Base-by-base conservation (phyloP, 2,113 vertebrate genomes). In the Gadus macrocephalus region DNA sequence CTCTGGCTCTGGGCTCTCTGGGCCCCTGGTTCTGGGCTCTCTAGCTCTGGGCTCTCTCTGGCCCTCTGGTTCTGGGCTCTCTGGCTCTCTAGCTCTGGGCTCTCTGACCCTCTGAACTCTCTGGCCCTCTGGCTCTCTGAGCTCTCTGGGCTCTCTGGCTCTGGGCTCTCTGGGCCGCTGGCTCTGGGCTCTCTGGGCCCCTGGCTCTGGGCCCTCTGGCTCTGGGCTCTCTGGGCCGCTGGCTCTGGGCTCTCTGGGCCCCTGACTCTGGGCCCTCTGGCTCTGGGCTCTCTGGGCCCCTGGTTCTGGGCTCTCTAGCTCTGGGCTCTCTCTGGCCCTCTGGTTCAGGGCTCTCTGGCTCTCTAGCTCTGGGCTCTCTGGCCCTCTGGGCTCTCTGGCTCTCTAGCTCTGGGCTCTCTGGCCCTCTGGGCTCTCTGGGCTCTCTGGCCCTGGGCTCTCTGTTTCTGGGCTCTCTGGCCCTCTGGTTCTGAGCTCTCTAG, bases 31-130 rank as follows among this genome's bases (percentile, higher is more conserved):
- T 20, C 20, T 25, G 25, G 85, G 85, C 87, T 25, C 78, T 85
- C 75, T 83, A 63, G 77, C 85, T 81, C 82, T 85, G 75, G 60
- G 85, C 86, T 88, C 84, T 88, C 84, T 88, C 80, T 83, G 84
- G 22, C 22, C 22, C 22, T 88, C 80, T 83, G 83, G 25, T 2
- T 3, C 25, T 25, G 25, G 85, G 89, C 81, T 83, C 77, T 20
- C 20, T 20, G 20, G 20, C 20, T 1, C 20, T 25, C 25, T 78
- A 76, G 72, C 73, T 84, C 88, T 76, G 84, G 90, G 78, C 76
- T 69, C 78, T 69, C 76, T 67, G 90, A 78, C 76, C 68, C 78
- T 70, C 25, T 25, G 25, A 2, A 2, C 25, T 25, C 25, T 25
- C 25, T 25, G 25, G 25, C 87, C 20, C 20, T 20, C 20, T 20